A percentile compares a stretch with the other conserved stretches of the same genome.
Evolutionary conservation across 1,140 invertebrate genomes (phyloP).

Genomic region (Micrasema minimum): DNA sequence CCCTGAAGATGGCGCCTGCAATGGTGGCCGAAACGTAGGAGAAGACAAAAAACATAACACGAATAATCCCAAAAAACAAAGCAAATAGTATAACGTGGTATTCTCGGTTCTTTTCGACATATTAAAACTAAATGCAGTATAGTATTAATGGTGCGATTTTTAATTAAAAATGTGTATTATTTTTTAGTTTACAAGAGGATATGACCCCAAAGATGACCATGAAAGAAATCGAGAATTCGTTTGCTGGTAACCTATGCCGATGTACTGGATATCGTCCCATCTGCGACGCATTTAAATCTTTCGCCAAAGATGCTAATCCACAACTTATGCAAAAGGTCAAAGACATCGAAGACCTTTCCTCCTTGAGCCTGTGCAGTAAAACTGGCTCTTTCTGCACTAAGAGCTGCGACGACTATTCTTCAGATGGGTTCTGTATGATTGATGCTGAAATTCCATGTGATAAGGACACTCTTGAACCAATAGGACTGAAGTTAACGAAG

Average conservation of each 20-base stretch:
- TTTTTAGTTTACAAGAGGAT: conserved; percentile 56
- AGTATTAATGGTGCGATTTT: no score
- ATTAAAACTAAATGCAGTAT: no score
- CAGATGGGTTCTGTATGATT: conserved; percentile 38
- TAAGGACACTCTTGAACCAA: not conserved
- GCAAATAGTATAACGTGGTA: no score
- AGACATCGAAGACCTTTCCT: conserved; percentile 70
- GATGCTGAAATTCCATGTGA: conserved; percentile 29
- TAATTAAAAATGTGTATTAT: no score
- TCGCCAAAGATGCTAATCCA: conserved; percentile 70
- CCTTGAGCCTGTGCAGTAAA: conserved; percentile 44
- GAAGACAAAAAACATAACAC: no score
- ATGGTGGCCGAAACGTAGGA: no score
- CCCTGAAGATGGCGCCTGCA: no score
- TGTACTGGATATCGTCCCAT: conserved; percentile 91
- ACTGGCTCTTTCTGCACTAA: conserved; percentile 38
- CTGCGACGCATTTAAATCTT: conserved; percentile 83
- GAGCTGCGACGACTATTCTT: conserved; percentile 42
- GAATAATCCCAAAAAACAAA: no score
- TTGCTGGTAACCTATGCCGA: conserved; percentile 86
- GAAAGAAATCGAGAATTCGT: conserved; percentile 78
- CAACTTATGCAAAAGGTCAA: conserved; percentile 63
- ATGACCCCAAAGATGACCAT: conserved; percentile 68
- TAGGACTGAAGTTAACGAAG: conserved; percentile 19
- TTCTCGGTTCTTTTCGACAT: no score